Evolutionary conservation across 1,140 invertebrate genomes (phyloP).

Genomic region (Eumaeus atala): DNA sequence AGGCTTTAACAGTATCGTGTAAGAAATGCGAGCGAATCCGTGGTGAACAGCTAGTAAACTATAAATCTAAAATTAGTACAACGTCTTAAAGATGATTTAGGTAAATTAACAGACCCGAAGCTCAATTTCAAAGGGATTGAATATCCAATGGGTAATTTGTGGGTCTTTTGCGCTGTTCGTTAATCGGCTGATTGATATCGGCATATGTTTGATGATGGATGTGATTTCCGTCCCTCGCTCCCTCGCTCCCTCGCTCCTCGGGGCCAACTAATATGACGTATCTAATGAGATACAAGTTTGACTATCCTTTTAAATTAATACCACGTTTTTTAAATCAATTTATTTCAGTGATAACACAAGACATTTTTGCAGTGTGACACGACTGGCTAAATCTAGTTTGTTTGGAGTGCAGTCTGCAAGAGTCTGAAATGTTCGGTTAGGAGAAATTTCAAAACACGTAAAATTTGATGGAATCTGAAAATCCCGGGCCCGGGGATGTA

Average conservation of each 20-base stretch:
- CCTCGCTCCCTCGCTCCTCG: conserved; percentile 17
- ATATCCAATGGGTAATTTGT: conserved; percentile 28
- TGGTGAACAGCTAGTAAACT: not conserved
- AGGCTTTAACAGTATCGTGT: not conserved
- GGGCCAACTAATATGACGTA: conserved; percentile 41
- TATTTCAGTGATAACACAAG: too few species aligned
- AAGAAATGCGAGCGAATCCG: too few species aligned
- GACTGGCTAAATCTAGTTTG: too few species aligned
- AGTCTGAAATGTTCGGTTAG: too few species aligned
- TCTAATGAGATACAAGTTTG: conserved; percentile 41
- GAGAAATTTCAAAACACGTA: too few species aligned
- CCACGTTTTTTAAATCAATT: too few species aligned
- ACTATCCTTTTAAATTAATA: not conserved
- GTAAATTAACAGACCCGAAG: conserved; percentile 22
- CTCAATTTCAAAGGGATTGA: conserved; percentile 27
- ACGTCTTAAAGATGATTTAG: not conserved
- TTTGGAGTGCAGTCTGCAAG: too few species aligned
- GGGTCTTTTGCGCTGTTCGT: conserved; percentile 36
- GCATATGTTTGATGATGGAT: conserved; percentile 47
- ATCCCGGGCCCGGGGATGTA: too few species aligned
- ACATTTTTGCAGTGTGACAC: too few species aligned
- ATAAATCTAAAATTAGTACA: not conserved
- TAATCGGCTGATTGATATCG: conserved; percentile 55
- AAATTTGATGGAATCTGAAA: too few species aligned
- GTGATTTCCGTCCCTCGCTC: conserved; percentile 43